Evolutionary conservation across 1,140 invertebrate species (phyloP).

Genomic region (Lepidotrigona ventralis): DNA sequence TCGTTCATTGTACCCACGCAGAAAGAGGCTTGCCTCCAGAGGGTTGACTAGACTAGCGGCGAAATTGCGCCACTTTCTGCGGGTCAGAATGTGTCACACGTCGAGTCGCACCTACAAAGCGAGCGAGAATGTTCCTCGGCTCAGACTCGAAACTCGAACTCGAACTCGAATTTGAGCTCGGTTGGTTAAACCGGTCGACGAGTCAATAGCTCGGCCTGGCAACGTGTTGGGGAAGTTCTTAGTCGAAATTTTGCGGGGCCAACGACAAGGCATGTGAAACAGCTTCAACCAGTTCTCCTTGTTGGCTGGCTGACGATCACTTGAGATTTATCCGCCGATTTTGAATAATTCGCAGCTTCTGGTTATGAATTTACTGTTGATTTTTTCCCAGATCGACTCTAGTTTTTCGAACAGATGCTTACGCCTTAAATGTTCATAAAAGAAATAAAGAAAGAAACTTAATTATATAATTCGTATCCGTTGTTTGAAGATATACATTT

Average conservation of each 20-base stretch:
- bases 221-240: slow-evolving; percentile 1
- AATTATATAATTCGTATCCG: no score
- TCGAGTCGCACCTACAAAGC: slow-evolving; percentile 6
- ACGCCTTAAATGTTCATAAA: no score
- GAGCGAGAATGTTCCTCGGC: background rate
- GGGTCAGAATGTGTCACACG: slow-evolving; percentile 5
- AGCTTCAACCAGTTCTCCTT: background rate
- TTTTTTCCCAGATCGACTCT: no score
- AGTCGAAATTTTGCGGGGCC: background rate
- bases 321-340: no score
- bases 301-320: background rate
- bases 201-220: slow-evolving; percentile 6
- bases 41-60: background rate
- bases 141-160: no score
- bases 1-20: slow-evolving; percentile 32
- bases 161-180: background rate
- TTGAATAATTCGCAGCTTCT: no score
- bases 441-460: no score
- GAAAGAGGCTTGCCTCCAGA: background rate
- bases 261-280: background rate
- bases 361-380: no score
- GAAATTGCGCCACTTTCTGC: slow-evolving; percentile 48
- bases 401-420: no score
- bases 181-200: background rate
- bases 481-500: no score